Conservation (phyloP, 2,113 vertebrate genomes). For the Ceyx melanurus region DNA sequence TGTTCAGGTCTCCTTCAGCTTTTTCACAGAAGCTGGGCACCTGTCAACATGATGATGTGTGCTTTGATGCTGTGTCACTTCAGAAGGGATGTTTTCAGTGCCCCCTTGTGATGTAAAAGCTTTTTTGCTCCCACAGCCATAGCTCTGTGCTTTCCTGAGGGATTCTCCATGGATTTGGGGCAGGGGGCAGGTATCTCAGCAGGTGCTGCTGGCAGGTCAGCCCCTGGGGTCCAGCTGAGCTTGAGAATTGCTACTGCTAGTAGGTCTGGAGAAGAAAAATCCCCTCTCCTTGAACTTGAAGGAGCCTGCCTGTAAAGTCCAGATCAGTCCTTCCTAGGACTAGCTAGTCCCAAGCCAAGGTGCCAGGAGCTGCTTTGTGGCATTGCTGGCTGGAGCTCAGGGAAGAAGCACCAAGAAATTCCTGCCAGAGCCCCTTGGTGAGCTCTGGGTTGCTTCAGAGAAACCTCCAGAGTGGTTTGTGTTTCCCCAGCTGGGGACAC, state of each 20-base stretch:
- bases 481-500: fast-evolving
- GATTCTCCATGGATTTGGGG: not conserved
- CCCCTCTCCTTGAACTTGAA: not conserved
- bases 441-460: not conserved
- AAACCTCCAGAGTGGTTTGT: not conserved
- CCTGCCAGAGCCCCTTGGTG: not conserved
- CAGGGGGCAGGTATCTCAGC: not conserved
- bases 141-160: not conserved
- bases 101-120: not conserved
- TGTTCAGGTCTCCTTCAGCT: not conserved
- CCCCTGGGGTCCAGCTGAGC: fast-evolving
- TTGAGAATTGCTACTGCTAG: not conserved
- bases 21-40: not conserved
- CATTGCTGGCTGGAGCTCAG: fast-evolving
- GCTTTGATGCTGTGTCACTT: not conserved
- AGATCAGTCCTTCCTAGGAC: not conserved
- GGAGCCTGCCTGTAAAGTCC: not conserved
- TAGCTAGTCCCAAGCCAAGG: not conserved
- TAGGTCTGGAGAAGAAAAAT: not conserved
- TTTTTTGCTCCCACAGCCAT: not conserved
- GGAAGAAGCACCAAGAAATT: not conserved
- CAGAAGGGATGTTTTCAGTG: not conserved
- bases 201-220: fast-evolving
- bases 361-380: not conserved
- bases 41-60: fast-evolving